Conservation (phyloP, 2,888 invertebrate genomes). For the Drosophila seclusa region DNA sequence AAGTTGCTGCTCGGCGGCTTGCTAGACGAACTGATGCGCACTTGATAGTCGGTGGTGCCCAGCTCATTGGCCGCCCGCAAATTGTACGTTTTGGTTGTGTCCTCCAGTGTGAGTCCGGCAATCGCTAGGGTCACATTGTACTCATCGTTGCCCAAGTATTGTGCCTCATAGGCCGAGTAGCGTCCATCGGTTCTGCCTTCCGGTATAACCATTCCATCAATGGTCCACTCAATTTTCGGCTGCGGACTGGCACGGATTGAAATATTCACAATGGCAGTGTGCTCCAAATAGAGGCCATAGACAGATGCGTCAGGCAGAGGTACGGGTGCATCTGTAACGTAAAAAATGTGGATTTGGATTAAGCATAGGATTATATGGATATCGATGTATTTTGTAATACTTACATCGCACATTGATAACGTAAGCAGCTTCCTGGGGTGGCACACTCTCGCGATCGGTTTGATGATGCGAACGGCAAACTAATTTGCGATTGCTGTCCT, state of each 20-base stretch:
- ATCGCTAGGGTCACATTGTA: constrained; percentile 90
- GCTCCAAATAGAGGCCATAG: constrained; percentile 90
- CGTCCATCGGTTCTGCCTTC: constrained; percentile 85
- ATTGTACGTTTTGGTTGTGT: constrained; percentile 90
- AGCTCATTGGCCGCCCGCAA: constrained; percentile 89
- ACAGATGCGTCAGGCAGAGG: constrained; percentile 87
- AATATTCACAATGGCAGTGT: constrained; percentile 90
- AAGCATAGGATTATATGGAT: background rate
- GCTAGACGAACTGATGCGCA: constrained; percentile 89
- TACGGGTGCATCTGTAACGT: constrained; percentile 88
- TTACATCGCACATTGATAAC: constrained; percentile 87
- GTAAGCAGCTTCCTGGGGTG: constrained; percentile 79
- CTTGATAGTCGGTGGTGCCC: constrained; percentile 88
- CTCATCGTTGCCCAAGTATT: constrained; percentile 86
- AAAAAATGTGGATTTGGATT: background rate
- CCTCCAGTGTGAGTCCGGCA: constrained; percentile 89
- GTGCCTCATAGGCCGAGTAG: constrained; percentile 82
- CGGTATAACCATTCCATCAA: constrained; percentile 86
- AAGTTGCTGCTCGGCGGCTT: constrained; percentile 89
- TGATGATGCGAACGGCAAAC: constrained; percentile 89
- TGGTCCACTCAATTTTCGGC: constrained; percentile 89
- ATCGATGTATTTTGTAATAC: constrained; percentile 63
- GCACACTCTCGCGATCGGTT: constrained; percentile 81
- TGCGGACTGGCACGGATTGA: constrained; percentile 90
- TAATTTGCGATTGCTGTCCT: constrained; percentile 88